Conservation (phyloP, 1,140 invertebrate species). For the Heliothis subflexa region DNA sequence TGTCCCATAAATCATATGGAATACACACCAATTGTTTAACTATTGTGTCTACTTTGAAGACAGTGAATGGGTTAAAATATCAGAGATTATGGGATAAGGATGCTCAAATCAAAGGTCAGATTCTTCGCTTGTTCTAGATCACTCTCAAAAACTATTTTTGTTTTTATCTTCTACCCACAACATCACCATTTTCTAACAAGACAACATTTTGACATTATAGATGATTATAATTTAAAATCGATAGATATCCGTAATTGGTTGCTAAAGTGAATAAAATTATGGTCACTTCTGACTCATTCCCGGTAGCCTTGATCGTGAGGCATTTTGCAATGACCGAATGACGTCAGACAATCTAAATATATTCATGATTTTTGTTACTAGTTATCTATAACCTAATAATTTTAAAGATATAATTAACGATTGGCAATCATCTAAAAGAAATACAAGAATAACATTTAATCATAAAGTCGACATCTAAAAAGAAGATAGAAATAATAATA, state of each 20-base stretch:
- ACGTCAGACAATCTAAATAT: conserved; percentile 13
- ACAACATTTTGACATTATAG: neutral
- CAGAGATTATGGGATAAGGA: too few species aligned
- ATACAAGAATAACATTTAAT: too few species aligned
- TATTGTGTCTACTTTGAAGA: too few species aligned
- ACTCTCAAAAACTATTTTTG: too few species aligned
- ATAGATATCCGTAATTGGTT: conserved; percentile 28
- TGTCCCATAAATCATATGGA: too few species aligned
- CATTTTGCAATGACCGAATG: conserved; percentile 28
- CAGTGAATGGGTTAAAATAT: too few species aligned
- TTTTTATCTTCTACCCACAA: neutral
- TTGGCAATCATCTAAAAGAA: neutral
- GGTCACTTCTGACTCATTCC: conserved; percentile 18
- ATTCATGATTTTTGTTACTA: neutral
- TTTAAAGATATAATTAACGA: too few species aligned
- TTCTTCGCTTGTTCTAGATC: too few species aligned
- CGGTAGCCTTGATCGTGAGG: conserved; percentile 21
- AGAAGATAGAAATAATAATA: too few species aligned
- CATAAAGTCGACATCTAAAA: too few species aligned
- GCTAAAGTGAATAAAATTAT: neutral
- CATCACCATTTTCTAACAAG: neutral
- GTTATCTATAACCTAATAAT: neutral
- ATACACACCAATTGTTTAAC: too few species aligned
- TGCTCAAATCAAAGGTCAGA: too few species aligned
- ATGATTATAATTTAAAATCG: conserved; percentile 7